Percentiles rank a stretch among this genome's conserved stretches.
Evolutionary conservation across 2,113 vertebrate genomes (phyloP).

Genomic region (Thalassoma bifasciatum): DNA sequence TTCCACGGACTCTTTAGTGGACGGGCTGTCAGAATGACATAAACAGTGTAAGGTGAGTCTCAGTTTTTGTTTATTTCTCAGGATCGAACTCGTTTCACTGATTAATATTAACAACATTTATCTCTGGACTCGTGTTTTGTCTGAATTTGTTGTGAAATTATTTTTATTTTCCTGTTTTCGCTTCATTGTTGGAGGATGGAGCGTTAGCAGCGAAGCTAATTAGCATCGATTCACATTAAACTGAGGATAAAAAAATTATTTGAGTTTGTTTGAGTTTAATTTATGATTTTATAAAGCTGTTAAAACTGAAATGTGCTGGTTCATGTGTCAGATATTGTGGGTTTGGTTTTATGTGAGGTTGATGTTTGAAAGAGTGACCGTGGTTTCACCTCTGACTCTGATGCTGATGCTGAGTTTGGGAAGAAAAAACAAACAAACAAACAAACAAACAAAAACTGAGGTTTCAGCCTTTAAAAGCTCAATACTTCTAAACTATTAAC

Average conservation of each 20-base stretch:
- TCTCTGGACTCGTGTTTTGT: no score
- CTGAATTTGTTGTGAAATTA: accelerated
- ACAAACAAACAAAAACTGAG: not conserved
- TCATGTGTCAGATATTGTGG: not conserved
- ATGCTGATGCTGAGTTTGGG: constrained; percentile 39
- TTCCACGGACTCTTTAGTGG: constrained; percentile 58
- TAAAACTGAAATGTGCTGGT: not conserved
- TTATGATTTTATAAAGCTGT: not conserved
- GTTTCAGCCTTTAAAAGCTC: not conserved
- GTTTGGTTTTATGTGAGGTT: not conserved
- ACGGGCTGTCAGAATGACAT: constrained; percentile 79
- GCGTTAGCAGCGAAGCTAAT: constrained; percentile 65
- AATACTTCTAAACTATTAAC: not conserved
- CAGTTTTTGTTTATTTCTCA: constrained; percentile 19
- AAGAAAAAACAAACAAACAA: not conserved
- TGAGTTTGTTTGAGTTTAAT: not conserved
- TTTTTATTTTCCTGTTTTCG: not conserved
- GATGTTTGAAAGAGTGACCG: constrained; percentile 19
- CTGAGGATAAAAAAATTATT: constrained; percentile 9
- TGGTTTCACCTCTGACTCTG: constrained; percentile 57
- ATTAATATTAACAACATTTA: accelerated
- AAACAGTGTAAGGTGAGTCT: constrained; percentile 88
- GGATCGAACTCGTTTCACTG: not conserved
- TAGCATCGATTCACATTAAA: constrained; percentile 36
- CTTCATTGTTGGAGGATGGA: constrained; percentile 70